Evolutionary conservation across 1,140 invertebrate species (phyloP), one percentile per base, ranked within the genome.

Genomic region (Choristoneura fumiferana): DNA sequence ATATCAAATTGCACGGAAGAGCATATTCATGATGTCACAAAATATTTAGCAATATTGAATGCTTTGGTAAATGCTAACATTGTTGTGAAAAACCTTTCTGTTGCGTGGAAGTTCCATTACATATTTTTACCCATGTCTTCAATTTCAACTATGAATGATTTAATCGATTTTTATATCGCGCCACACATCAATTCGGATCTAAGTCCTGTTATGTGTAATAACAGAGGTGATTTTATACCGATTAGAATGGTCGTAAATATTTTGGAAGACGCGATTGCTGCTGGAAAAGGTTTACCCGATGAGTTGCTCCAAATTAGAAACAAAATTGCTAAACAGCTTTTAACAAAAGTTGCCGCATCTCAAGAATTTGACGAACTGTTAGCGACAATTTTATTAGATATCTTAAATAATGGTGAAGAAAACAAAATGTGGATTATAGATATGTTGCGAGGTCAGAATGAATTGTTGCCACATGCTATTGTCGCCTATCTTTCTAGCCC

Each of bases 101-200:
- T 81, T 2, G 76, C 69, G 40, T 89, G 84, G 84, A 89, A 87
- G 58, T 89, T 84, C 57, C 76, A 87, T 39, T 89, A 89, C 33
- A 74, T 89, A 68, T 87, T 77, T 71, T 67, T 89, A 58, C 81
- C 84, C n/a, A 84, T 89, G 69, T 77, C 79, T 12, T 78, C 82
- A 36, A 63, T 71, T n/a, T 72, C 63, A 33, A 66, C 72, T 22
- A 62, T 84, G 35, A 81, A 87, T 65, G 78, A 82, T 65, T 76
- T 89, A 34, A 82, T 89, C 58, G 54, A 74, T 36, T 82, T 82
- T 57, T 84, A 81, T 43, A 62, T 65, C 29, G 49, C 45, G 38
- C 36, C 38, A 60, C 52, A 57, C 36, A 58, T 65, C 4, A 35
- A 62, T 34, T 43, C 39, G 17, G 57, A 67, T 49, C 49, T 43